Evolutionary conservation across 1,140 invertebrate genomes (phyloP).

Genomic region (Goniozus legneri): DNA sequence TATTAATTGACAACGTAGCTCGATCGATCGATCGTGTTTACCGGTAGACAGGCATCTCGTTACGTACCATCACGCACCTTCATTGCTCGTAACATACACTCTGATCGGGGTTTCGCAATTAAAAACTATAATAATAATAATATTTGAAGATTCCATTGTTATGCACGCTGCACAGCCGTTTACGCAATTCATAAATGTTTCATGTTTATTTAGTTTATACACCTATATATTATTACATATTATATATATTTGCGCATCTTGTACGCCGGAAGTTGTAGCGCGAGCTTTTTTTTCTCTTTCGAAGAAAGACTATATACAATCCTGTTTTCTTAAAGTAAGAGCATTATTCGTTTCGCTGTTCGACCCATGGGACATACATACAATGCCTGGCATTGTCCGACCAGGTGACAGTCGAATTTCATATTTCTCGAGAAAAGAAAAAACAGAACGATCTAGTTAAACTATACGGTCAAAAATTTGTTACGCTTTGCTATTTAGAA

Average conservation of each 20-base stretch:
- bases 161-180: conserved; percentile 53
- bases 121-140: no score
- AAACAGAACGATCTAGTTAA: no score
- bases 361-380: conserved; percentile 40
- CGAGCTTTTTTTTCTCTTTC: conserved; percentile 36
- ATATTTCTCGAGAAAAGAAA: no score
- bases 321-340: no score
- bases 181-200: conserved; percentile 53
- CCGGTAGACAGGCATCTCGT: conserved; percentile 29
- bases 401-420: no score
- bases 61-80: conserved; percentile 32
- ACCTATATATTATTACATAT: no score
- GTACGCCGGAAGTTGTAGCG: conserved; percentile 33
- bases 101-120: conserved; percentile 32
- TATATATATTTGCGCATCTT: conserved; percentile 42
- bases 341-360: conserved; percentile 18
- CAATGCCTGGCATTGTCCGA: no score
- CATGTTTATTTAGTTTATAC: conserved; percentile 48
- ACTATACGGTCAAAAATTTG: no score
- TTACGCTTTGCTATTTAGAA: no score
- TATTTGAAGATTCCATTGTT: conserved; percentile 47
- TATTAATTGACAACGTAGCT: no score
- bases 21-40: background rate
- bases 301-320: no score
- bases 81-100: conserved; percentile 43